A percentile compares a stretch with the other conserved stretches of the same genome.
phyloP scores from a whole-genome alignment of 2,113 vertebrate species.

The Cyphomyrus discorhynchus region DNA sequence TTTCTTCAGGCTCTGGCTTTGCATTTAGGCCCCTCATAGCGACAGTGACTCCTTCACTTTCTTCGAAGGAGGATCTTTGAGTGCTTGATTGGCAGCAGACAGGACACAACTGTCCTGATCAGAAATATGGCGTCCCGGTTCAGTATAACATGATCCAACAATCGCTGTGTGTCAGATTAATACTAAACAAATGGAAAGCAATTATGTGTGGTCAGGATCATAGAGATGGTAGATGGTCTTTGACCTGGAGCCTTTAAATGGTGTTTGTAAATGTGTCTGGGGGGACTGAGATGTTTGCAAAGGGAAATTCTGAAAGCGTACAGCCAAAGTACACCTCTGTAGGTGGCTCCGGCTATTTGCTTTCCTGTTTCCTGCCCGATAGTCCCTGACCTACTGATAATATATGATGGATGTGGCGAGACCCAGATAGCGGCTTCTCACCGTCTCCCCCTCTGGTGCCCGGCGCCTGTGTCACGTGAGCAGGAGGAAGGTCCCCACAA shows the following conservation, averaged over 20 bases:
- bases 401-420: not conserved
- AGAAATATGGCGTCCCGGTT: not conserved
- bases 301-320: not conserved
- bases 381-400: slow-evolving; percentile 28
- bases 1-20: not conserved
- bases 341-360: not conserved
- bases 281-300: not conserved
- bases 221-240: not conserved
- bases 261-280: not conserved
- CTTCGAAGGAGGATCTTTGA: not conserved
- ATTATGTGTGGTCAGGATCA: not conserved
- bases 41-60: not conserved
- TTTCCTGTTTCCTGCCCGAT: slow-evolving; percentile 25
- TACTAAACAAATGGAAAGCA: not conserved
- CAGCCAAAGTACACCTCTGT: not conserved
- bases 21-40: not conserved
- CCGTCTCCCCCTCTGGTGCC: not conserved
- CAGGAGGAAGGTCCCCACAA: not conserved
- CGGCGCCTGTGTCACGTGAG: not conserved
- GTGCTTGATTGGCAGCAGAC: not conserved
- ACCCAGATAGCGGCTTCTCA: not conserved
- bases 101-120: not conserved
- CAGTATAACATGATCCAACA: not conserved
- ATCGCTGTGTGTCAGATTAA: not conserved
- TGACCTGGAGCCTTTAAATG: not conserved